Base-by-base conservation (phyloP, 2,113 vertebrate species). In the Leuciscus idus region DNA sequence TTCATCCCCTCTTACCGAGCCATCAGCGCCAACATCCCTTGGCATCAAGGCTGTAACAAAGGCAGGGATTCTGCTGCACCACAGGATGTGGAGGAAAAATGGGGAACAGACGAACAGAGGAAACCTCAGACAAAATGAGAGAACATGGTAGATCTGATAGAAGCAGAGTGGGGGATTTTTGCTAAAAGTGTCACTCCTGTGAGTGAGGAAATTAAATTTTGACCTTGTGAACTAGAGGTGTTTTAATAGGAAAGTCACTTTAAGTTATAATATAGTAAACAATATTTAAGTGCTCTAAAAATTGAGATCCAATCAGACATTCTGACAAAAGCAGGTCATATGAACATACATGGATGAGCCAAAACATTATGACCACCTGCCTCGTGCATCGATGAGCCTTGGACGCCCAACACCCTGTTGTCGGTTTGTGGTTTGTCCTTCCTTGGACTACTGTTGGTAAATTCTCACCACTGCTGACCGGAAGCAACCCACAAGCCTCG, bases 1-100 rank as follows among this genome's bases (percentile, higher is more conserved):
- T 83, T 84, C 85, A 88, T 89, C 70, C 81, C 79, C 81, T 66
- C 81, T 88, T 84, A 85, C 88, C 79, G 66, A 73, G 78, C 83
- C 75, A 55, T 81, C 66, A 81, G 84, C 3, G 17, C 23, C 30
- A 74, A 86, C 36, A 75, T 70, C 80, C 84, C 80, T 48, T 61
- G 66, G 73, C 83, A 85, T 55, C 77, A 85, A 78, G 62, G 83
- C 72, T 74, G 52, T 70, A 83, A 84, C 50, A 89, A 88, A 86
- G 59, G 55, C 50, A 76, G 43, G 21, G 39, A 84, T 55, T 85
- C 72, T 84, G 81, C 61, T 81, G 26, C 70, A 81, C 52, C 28
- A 21, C 43, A 80, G 73, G 72, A 82, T 17, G 30, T 57, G 50
- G 33, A 64, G 61, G 78, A 43, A 30, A 74, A 70, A 81, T 26